Evolutionary conservation across 2,797 vertebrate genomes (phyloP), one percentile per base, ranked within the genome.

Genomic region (Danio aesculapii): DNA sequence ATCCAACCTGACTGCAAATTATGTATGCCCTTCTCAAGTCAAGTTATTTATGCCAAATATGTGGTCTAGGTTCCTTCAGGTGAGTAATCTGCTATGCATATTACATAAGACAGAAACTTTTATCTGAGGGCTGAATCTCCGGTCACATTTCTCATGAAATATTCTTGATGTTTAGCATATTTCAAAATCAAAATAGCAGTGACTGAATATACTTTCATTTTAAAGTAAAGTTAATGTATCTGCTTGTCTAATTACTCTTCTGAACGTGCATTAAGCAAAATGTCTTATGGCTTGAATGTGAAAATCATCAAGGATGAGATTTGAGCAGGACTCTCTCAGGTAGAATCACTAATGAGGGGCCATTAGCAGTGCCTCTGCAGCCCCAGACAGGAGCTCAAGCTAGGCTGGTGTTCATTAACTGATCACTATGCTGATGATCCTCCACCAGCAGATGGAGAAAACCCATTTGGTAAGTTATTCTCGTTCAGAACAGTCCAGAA

Each of bases 261-360:
- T 79, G 21, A 63, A 62, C 17, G 43, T 61, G 8, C 17, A 74
- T 16, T 57, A 13, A 30, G 58, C 44, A 14, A 61, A 81, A 57
- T 13, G 59, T 64, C 70, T 64, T 59, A 52, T 68, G 11, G 19
- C 30, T 83, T 43, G 49, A 71, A 21, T 62, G 30, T 41, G 9
- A 41, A 59, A 71, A 50, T 14, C 1, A 72, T 80, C 16, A 44
- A 57, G 30, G 19, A 72, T 6, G n/a, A 50, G 58, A 30, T 14
- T 62, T 67, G 7, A 21, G 55, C 41, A 66, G 11, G 57, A 50
- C 64, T 69, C 49, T 67, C 19, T 43, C 44, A 52, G 30, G 61
- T 50, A 52, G n/a, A 49, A 30, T 44, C 44, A 74, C 67, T 77
- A 82, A 83, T 85, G 76, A 85, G 73, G 64, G 50, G 39, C 44